Evolutionary conservation across 2,113 vertebrate genomes (phyloP), one percentile per base, ranked within the genome.

Genomic region (Cololabis saira): DNA sequence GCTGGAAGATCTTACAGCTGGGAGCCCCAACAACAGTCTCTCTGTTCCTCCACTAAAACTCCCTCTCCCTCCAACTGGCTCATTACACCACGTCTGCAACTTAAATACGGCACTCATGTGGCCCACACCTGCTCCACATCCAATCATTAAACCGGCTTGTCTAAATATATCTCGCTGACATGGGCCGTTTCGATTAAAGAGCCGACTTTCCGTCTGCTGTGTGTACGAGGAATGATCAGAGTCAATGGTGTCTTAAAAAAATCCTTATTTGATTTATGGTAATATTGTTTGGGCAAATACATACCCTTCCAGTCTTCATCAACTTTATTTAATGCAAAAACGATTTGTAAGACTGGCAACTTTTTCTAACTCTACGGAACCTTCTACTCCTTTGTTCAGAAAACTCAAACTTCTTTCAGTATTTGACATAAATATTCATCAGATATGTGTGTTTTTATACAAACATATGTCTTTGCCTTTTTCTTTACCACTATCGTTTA

Each of bases 51-150:
- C 67, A 69, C 21, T 45, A 2, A 6, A 82, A 66, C 80, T 67
- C 43, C 12, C 74, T 81, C 78, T 62, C 55, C 30, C 73, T 82
- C 66, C 37, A 63, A 67, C 74, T 17, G 16, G 65, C 82, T 88
- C 84, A 83, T 91, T 91, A 90, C 82, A 55, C 55, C 71, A 86
- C 68, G 82, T 87, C 84, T 87, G 77, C 71, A 66, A 81, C 71
- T 85, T 85, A 88, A 89, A 90, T 83, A 88, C 71, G 81, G 82
- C 64, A 65, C 74, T 88, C 87, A 90, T 91, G 84, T 91, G 90
- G 88, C 82, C 73, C 70, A 87, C 88, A 87, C 90, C 87, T 89
- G 90, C 81, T 73, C 73, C 71, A 73, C 77, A 90, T 89, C 75
- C 82, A 85, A 91, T 87, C 82, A 89, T 88, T 87, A 85, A 89